phyloP scores from a whole-genome alignment of 2,888 invertebrate species.

The Harpagoxenus sublaevis region DNA sequence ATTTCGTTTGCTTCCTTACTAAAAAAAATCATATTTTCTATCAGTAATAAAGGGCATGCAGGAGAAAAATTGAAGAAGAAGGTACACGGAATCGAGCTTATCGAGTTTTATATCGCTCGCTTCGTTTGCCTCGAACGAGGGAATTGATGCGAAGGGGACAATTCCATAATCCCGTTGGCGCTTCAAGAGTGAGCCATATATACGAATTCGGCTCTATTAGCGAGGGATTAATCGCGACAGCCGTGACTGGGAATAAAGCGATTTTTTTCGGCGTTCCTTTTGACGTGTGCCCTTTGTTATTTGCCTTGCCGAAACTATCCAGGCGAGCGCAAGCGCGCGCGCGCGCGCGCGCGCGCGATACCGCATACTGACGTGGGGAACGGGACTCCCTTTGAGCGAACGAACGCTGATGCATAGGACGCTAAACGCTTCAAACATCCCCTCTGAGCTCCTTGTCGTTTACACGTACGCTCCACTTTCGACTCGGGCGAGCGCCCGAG shows the following conservation, averaged over 20 bases:
- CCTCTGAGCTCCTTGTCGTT: conserved; percentile 26
- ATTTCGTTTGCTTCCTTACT: neutral
- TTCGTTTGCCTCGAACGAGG: neutral
- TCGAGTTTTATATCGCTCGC: neutral
- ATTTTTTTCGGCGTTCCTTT: conserved; percentile 1
- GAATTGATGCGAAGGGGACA: neutral
- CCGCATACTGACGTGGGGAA: conserved; percentile 24
- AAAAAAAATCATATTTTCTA: neutral
- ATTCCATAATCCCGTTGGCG: neutral
- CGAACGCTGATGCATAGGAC: neutral
- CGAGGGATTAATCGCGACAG: conserved; percentile 27
- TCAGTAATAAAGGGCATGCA: neutral
- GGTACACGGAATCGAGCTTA: neutral
- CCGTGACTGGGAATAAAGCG: conserved; percentile 38
- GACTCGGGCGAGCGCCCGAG: neutral
- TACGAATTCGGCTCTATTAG: conserved; percentile 35
- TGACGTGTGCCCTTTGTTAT: conserved; percentile 34
- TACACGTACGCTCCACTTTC: conserved; percentile 50
- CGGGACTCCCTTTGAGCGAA: conserved; percentile 21
- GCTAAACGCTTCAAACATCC: conserved; percentile 11
- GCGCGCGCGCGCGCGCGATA: conserved; percentile 9
- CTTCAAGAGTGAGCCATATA: neutral
- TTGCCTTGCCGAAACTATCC: conserved; percentile 42
- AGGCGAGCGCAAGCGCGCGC: neutral
- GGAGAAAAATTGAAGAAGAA: neutral